Evolutionary conservation across 2,888 invertebrate genomes (phyloP).

Genomic region (Drosophila demipolita): DNA sequence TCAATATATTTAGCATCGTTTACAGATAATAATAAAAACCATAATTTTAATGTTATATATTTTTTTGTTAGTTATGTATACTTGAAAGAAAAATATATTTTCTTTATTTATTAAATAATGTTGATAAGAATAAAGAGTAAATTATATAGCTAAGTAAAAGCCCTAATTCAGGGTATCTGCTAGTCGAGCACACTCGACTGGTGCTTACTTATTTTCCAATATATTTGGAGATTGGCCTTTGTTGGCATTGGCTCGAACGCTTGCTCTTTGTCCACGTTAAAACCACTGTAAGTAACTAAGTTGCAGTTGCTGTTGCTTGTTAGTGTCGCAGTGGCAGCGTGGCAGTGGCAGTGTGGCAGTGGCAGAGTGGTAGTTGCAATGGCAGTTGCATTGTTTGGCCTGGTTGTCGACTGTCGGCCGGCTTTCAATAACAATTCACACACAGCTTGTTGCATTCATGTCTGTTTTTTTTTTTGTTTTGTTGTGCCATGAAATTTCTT

Average conservation of each 20-base stretch:
- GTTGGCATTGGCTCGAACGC: conserved; percentile 57
- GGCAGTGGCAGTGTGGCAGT: conserved; percentile 15
- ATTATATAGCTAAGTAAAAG: not conserved
- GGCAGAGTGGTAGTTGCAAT: conserved; percentile 26
- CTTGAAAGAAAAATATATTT: not conserved
- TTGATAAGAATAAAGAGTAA: not conserved
- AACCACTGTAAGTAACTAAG: conserved; percentile 76
- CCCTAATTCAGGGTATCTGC: not conserved
- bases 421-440: conserved; percentile 64
- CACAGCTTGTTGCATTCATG: conserved; percentile 52
- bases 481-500: conserved; percentile 41
- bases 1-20: conserved; percentile 49
- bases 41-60: no score
- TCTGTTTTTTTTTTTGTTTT: conserved; percentile 10
- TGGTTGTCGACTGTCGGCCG: conserved; percentile 24
- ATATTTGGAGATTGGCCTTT: conserved; percentile 67
- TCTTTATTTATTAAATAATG: not conserved
- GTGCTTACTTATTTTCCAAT: conserved; percentile 37
- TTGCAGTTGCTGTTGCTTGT: conserved; percentile 52
- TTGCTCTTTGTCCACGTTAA: conserved; percentile 57
- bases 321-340: not conserved
- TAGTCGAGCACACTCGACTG: not conserved
- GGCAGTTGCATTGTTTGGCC: conserved; percentile 42
- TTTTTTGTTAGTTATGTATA: no score
- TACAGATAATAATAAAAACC: not conserved